phyloP scores from a whole-genome alignment of 2,797 vertebrate genomes.

The Manis javanica region DNA sequence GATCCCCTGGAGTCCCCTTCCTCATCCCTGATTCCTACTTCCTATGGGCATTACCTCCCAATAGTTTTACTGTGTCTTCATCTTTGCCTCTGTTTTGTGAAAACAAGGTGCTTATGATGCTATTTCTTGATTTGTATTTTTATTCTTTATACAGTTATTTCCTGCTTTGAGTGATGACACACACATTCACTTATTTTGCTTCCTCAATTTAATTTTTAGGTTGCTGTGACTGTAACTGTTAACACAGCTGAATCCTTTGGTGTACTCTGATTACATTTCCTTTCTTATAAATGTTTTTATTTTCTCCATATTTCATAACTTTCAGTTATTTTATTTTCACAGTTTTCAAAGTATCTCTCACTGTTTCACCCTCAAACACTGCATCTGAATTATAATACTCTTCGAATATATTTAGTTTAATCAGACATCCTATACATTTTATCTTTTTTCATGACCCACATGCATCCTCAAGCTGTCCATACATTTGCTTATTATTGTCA shows the following conservation, averaged over 20 bases:
- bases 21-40: background rate
- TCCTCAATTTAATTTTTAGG: constrained; percentile 22
- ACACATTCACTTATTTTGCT: background rate
- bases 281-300: background rate
- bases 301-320: background rate
- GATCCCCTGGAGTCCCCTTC: background rate
- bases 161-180: background rate
- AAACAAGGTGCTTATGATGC: background rate
- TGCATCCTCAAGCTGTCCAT: background rate
- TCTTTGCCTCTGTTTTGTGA: background rate
- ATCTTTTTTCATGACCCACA: background rate
- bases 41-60: background rate
- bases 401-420: background rate
- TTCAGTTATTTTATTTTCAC: background rate
- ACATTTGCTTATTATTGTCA: background rate
- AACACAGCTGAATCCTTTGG: background rate
- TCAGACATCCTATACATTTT: background rate
- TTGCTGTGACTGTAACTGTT: background rate
- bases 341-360: constrained; percentile 23
- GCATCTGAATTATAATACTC: background rate
- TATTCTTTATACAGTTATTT: background rate
- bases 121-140: background rate
- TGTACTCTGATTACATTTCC: background rate
- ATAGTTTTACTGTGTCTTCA: background rate
- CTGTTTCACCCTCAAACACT: background rate